Evolutionary conservation across 37 sponge, comb jelly and placozoan species (phyloP).

Genomic region (Ephydatia muelleri): DNA sequence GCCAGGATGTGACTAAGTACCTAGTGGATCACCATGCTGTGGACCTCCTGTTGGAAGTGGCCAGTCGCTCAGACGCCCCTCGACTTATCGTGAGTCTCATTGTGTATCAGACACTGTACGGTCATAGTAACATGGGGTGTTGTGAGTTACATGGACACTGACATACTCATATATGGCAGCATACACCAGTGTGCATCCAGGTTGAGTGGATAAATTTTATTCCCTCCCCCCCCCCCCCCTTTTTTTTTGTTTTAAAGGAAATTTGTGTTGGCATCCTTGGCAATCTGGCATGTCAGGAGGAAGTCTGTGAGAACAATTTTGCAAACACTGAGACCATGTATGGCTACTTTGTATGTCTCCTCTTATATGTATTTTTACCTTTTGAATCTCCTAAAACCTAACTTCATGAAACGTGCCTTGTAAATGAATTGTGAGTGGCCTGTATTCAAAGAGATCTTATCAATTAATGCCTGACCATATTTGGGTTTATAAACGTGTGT

Average conservation of each 20-base stretch:
- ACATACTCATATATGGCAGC: not conserved
- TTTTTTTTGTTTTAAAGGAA: slow-evolving; percentile 23
- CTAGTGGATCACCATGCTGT: slow-evolving; percentile 23
- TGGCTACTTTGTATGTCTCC: too few species aligned
- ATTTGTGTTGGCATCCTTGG: slow-evolving; percentile 63
- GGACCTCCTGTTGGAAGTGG: slow-evolving; percentile 34
- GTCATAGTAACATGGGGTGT: too few species aligned
- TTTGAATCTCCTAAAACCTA: too few species aligned
- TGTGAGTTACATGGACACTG: too few species aligned
- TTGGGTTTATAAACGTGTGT: not conserved
- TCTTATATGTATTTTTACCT: slow-evolving; percentile 9
- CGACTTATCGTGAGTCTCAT: slow-evolving; percentile 42
- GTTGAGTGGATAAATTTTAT: too few species aligned
- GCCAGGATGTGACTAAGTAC: slow-evolving; percentile 56
- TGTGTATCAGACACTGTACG: too few species aligned
- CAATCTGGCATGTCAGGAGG: slow-evolving; percentile 52
- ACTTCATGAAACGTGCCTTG: too few species aligned
- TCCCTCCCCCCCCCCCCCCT: too few species aligned
- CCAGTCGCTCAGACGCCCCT: slow-evolving; percentile 13
- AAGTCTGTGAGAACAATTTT: slow-evolving; percentile 24
- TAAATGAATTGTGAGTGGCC: too few species aligned
- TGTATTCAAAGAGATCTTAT: too few species aligned
- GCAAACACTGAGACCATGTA: not conserved
- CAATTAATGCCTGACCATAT: too few species aligned
- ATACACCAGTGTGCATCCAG: not conserved